Conservation (phyloP, 2,113 vertebrate genomes). For the Carettochelys insculpta region DNA sequence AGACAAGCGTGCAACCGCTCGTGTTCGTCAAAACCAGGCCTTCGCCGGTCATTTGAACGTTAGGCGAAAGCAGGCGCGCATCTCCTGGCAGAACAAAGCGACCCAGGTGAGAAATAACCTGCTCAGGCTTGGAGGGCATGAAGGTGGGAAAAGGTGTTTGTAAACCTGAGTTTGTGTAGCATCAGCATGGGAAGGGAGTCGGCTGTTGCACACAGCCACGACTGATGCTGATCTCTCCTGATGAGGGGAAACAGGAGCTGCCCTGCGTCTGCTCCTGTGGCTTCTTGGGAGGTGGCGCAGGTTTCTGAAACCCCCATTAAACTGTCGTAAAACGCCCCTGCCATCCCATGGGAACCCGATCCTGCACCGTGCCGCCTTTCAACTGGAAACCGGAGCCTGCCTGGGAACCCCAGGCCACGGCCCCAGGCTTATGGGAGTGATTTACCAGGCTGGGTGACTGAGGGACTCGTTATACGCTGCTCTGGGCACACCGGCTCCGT, state of each 20-base stretch:
- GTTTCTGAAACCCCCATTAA: not conserved
- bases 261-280: not conserved
- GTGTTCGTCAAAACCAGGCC: no score
- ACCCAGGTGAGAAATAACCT: not conserved
- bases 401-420: fast-evolving
- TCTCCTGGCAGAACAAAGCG: not conserved
- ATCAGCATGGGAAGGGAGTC: not conserved
- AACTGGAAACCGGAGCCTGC: not conserved
- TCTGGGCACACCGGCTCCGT: not conserved
- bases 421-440: not conserved
- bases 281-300: not conserved
- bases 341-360: not conserved
- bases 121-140: not conserved
- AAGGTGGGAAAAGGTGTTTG: no score
- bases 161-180: no score
- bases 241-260: not conserved
- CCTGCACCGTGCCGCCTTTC: not conserved
- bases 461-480: not conserved
- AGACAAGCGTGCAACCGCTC: no score
- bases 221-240: not conserved
- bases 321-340: not conserved
- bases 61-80: no score
- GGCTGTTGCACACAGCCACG: not conserved
- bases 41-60: no score
- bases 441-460: not conserved